Conservation (phyloP, 1,140 invertebrate genomes). For the Grapholita molesta region DNA sequence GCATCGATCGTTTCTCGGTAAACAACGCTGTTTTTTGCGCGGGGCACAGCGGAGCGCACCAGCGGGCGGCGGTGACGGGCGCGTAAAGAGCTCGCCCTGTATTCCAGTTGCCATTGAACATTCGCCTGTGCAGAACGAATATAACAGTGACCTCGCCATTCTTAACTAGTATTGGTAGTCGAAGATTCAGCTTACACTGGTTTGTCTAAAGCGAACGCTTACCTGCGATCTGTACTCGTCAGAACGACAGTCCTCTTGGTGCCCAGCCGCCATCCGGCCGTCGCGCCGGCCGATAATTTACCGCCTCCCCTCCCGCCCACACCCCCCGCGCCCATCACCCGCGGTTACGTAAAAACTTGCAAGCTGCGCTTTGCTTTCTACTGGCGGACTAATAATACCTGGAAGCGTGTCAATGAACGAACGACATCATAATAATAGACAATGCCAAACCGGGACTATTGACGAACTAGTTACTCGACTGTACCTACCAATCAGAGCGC, state of each 20-base stretch:
- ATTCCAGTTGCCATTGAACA: neutral
- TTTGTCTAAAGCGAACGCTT: neutral
- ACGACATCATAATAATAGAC: neutral
- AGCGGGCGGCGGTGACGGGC: slow-evolving; percentile 30
- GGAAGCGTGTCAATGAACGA: slow-evolving; percentile 8
- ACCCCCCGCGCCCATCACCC: neutral
- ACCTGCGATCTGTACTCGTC: neutral
- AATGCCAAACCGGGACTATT: neutral
- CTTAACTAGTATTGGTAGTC: neutral
- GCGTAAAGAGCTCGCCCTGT: slow-evolving; percentile 31
- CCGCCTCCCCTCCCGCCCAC: neutral
- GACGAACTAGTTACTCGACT: neutral
- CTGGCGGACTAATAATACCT: slow-evolving; percentile 5
- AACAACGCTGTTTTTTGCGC: slow-evolving; percentile 16
- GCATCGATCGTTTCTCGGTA: slow-evolving; percentile 1
- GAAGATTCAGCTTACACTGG: neutral
- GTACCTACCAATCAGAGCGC: no score
- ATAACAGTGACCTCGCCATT: neutral
- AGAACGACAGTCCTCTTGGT: neutral
- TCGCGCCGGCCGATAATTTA: slow-evolving; percentile 14
- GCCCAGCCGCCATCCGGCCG: slow-evolving; percentile 14
- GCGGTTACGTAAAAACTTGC: slow-evolving; percentile 17
- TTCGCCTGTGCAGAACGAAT: neutral
- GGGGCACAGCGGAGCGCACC: slow-evolving; percentile 32
- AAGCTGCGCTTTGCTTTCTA: slow-evolving; percentile 15